Evolutionary conservation across 1,140 invertebrate genomes (phyloP).

Genomic region (Zaprionus tsacasi): DNA sequence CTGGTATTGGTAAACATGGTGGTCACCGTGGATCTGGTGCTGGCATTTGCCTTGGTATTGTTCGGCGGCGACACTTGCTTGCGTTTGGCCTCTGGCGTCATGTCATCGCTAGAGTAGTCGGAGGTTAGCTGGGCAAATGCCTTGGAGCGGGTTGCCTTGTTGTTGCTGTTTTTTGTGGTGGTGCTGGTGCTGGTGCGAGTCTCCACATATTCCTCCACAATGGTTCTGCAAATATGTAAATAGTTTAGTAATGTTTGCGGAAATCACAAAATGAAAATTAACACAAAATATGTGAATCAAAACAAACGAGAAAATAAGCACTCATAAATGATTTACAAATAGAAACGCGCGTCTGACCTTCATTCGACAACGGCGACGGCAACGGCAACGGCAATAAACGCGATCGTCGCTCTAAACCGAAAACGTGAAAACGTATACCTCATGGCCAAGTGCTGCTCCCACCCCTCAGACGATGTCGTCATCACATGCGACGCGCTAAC

Average conservation of each 20-base stretch:
- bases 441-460: conserved; percentile 33
- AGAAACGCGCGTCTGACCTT: conserved; percentile 57
- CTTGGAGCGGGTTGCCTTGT: conserved; percentile 55
- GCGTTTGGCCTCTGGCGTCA: conserved; percentile 47
- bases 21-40: conserved; percentile 51
- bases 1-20: conserved; percentile 53
- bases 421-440: conserved; percentile 51
- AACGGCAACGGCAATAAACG: conserved; percentile 3
- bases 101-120: conserved; percentile 64
- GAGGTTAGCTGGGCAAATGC: conserved; percentile 51
- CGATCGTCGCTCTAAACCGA: conserved; percentile 28
- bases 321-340: conserved; percentile 52
- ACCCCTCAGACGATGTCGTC: conserved; percentile 56
- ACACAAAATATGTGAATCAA: conserved; percentile 58
- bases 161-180: conserved; percentile 26
- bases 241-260: conserved; percentile 32
- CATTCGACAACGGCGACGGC: conserved; percentile 29
- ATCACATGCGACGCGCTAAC: conserved; percentile 37
- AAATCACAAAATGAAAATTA: conserved; percentile 31
- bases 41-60: conserved; percentile 15
- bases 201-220: conserved; percentile 72
- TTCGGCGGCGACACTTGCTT: conserved; percentile 21
- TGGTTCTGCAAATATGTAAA: conserved; percentile 66
- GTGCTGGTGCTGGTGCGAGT: conserved; percentile 30
- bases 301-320: conserved; percentile 55